A percentile compares a stretch with the other conserved stretches of the same genome.
Conservation (phyloP, 2,113 vertebrate genomes). For the Pandion haliaetus region DNA sequence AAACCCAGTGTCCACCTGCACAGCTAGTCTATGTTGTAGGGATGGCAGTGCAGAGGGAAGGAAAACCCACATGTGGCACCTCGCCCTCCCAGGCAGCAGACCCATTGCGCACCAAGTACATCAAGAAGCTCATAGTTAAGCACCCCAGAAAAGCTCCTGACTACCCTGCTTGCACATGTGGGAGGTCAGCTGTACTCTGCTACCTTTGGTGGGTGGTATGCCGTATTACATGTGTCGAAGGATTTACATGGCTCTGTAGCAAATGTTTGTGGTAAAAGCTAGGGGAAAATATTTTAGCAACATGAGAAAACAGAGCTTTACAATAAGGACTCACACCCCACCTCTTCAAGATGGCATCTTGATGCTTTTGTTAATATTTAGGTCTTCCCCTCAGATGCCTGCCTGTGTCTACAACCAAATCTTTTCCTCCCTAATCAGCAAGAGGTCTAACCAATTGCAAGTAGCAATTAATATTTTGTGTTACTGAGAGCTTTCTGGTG, state of each 20-base stretch:
- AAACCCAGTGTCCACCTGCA: neutral
- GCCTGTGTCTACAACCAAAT: neutral
- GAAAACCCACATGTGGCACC: neutral
- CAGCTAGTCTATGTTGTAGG: neutral
- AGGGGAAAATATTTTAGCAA: neutral
- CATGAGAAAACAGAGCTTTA: neutral
- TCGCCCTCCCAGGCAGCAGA: neutral
- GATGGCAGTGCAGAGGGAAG: neutral
- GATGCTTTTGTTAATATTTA: neutral
- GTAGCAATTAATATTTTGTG: neutral
- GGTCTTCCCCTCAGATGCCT: neutral
- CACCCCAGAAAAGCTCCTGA: neutral
- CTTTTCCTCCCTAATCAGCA: neutral
- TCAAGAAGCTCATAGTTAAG: neutral
- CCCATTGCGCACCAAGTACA: neutral
- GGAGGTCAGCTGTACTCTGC: neutral
- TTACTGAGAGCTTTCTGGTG: neutral
- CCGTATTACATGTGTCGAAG: fast-evolving
- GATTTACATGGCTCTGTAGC: neutral
- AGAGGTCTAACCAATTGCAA: neutral
- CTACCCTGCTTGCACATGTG: neutral
- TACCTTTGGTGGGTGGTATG: neutral
- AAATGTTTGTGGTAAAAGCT: neutral
- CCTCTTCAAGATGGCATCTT: neutral
- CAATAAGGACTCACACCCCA: neutral